A percentile compares a stretch with the other conserved stretches of the same genome.
phyloP scores from a whole-genome alignment of 1,140 invertebrate genomes.

The Eufriesea mexicana region DNA sequence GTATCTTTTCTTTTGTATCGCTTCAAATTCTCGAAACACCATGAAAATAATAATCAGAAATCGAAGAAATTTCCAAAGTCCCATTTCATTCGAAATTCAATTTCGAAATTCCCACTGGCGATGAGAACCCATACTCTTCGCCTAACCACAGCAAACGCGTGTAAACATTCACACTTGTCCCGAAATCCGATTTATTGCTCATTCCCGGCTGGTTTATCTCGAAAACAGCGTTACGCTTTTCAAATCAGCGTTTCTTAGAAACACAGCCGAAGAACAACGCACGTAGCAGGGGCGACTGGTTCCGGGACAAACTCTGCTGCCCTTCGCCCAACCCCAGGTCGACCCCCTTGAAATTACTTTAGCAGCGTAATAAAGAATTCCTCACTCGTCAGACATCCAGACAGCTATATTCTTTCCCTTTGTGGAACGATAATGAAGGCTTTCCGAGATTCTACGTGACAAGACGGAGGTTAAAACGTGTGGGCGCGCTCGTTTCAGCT shows the following conservation, averaged over 20 bases:
- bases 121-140: too few species aligned
- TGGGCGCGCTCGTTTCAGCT: conserved; percentile 38
- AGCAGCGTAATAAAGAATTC: conserved; percentile 45
- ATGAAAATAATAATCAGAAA: too few species aligned
- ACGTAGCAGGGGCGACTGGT: background rate
- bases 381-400: conserved; percentile 43
- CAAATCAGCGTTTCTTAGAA: background rate
- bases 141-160: too few species aligned
- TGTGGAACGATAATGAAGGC: conserved; percentile 49
- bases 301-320: background rate
- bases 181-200: background rate
- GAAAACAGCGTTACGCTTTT: background rate
- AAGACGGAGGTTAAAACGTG: conserved; percentile 51
- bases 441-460: conserved; percentile 59
- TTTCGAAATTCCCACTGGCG: too few species aligned
- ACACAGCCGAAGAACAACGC: background rate
- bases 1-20: too few species aligned
- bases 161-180: too few species aligned
- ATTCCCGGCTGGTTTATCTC: background rate
- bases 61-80: too few species aligned
- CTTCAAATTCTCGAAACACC: too few species aligned
- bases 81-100: too few species aligned
- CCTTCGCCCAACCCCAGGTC: background rate
- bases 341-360: conserved; percentile 11
- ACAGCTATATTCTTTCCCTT: conserved; percentile 47